A percentile compares a stretch with the other conserved stretches of the same genome.
These are phyloP conservation scores for Falco novaeseelandiae DNA, from an alignment of 2,797 vertebrate species.

Conservation along the genomic window DNA sequence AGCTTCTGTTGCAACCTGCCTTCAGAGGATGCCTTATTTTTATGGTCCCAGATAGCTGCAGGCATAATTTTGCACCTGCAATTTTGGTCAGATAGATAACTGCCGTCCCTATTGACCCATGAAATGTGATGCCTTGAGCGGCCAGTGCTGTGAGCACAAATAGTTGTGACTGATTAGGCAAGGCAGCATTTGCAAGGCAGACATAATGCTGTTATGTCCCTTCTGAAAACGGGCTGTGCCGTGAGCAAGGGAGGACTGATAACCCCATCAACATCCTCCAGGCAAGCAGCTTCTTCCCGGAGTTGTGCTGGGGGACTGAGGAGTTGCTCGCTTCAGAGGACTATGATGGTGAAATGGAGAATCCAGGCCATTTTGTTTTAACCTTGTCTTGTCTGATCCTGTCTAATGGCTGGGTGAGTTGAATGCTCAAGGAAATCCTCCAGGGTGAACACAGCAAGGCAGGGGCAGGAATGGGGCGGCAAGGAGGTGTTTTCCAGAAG, in stretches of 20 bases:
- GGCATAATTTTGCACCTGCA: slow-evolving; percentile 16
- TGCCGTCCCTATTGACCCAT: background rate
- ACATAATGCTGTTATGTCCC: background rate
- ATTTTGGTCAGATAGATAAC: background rate
- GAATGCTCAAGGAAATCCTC: background rate
- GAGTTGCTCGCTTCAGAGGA: background rate
- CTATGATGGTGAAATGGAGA: background rate
- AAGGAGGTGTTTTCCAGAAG: background rate
- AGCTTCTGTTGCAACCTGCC: background rate
- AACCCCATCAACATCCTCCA: background rate
- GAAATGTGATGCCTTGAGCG: background rate
- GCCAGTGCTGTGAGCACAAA: background rate
- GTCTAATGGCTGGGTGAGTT: background rate
- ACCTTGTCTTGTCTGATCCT: background rate
- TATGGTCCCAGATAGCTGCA: background rate
- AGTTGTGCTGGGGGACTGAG: background rate
- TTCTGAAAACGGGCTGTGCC: background rate
- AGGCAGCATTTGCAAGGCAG: background rate
- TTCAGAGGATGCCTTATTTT: background rate
- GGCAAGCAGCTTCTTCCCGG: background rate
- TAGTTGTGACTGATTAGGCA: background rate
- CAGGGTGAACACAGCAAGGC: background rate
- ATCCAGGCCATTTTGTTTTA: background rate
- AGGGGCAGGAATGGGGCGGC: background rate
- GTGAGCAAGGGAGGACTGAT: background rate